phyloP scores from a whole-genome alignment of 2,113 vertebrate species.

The Zapus hudsonius region DNA sequence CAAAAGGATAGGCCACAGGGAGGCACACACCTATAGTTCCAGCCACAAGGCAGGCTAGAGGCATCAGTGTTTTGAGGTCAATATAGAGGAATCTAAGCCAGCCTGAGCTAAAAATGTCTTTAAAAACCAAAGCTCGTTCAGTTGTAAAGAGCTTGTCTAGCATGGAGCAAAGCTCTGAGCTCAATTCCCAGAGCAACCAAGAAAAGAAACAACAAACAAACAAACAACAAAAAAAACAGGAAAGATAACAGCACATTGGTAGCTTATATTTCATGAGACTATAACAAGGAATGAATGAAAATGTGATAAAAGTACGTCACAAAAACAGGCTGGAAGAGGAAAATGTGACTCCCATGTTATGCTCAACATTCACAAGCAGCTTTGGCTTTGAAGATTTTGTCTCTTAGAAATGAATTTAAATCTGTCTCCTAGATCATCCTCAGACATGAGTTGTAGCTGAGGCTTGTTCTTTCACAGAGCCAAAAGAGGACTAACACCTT shows the following conservation, averaged over 20 bases:
- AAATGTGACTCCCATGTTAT: not conserved
- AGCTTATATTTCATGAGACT: not conserved
- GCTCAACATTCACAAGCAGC: not conserved
- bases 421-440: not conserved
- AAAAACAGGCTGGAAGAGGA: not conserved
- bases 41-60: not conserved
- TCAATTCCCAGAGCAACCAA: not conserved
- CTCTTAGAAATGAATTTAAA: not conserved
- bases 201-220: not conserved
- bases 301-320: not conserved
- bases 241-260: accelerated
- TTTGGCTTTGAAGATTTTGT: not conserved
- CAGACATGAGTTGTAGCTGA: not conserved
- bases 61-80: no score
- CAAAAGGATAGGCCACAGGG: not conserved
- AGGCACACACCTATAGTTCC: not conserved
- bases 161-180: not conserved
- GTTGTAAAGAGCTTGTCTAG: not conserved
- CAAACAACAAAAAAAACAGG: not conserved
- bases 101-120: not conserved
- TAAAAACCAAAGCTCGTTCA: not conserved
- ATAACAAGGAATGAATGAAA: not conserved
- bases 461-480: no score
- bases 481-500: not conserved
- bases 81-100: not conserved